These are phyloP conservation scores for Poeciliopsis presidionis DNA, from an alignment of 2,797 vertebrate species.

Conservation along the genomic window DNA sequence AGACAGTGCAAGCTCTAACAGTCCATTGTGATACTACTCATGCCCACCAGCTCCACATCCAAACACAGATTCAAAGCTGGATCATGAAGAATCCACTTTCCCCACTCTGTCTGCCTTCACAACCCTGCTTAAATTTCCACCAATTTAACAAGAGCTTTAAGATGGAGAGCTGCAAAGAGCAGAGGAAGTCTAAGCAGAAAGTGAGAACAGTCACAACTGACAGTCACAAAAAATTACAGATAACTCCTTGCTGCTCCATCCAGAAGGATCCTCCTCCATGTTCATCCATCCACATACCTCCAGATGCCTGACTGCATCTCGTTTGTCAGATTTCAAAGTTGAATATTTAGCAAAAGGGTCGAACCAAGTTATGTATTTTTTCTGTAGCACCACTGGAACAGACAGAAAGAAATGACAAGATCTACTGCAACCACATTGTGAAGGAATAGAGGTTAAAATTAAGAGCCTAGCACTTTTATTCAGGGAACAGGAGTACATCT, in stretches of 20 bases:
- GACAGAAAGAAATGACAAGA: constrained; percentile 31
- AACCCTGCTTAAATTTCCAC: constrained; percentile 18
- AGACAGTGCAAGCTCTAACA: constrained; percentile 42
- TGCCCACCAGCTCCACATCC: constrained; percentile 45
- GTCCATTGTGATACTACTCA: constrained; percentile 58
- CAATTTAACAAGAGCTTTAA: constrained; percentile 54
- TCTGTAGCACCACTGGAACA: constrained; percentile 46
- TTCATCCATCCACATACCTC: constrained; percentile 41
- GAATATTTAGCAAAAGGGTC: constrained; percentile 81
- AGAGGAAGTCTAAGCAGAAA: constrained; percentile 45
- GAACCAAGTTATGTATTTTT: constrained; percentile 66
- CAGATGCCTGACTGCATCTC: constrained; percentile 54
- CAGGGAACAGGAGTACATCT: constrained; percentile 28
- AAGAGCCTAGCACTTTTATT: constrained; percentile 16
- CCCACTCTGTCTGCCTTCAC: neutral
- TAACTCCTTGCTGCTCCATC: constrained; percentile 39
- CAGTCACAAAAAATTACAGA: constrained; percentile 30
- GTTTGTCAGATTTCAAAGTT: constrained; percentile 72
- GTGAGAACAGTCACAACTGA: constrained; percentile 57
- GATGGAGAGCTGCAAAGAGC: constrained; percentile 34
- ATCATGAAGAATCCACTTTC: neutral
- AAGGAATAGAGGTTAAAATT: constrained; percentile 11
- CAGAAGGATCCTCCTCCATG: constrained; percentile 43
- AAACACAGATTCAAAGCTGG: constrained; percentile 48
- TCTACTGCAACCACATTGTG: constrained; percentile 4